Evolutionary conservation across 2,113 vertebrate genomes (phyloP), one percentile per base, ranked within the genome.

Genomic region (Coracopsis vasa): DNA sequence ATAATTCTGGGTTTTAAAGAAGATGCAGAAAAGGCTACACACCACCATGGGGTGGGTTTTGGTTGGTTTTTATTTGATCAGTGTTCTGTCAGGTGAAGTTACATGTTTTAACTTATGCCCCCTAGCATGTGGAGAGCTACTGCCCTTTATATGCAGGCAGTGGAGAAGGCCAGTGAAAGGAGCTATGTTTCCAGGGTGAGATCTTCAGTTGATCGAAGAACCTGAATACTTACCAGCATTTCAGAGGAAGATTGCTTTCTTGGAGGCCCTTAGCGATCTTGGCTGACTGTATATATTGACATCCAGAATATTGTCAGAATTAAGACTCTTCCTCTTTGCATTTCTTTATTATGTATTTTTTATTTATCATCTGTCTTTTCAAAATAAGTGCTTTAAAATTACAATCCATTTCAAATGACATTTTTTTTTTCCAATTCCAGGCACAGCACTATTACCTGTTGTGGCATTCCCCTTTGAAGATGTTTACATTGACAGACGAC

Each of bases 381-480:
- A 90, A 60, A 8, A 17, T 12, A 51, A 24, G 12, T 71, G 27
- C 64, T 86, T 48, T 21, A 29, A 82, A 71, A 27, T 58, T 84
- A 7, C 10, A 50, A 62, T 58, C 27, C 6, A 27, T 48, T 78
- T 44, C 16, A 54, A 44, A 64, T 81, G 6, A 35, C 21, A 7
- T 5, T 83, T 82, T 91, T 54, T 54, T 17, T 77, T 67, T 81
- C 58, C 33, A 41, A 31, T 91, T 89, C n/a, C 82, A 99, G 99
- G 99, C 54, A 99, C 99, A 37, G 98, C 97, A 16, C 97, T 99
- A 66, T 91, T 99, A 61, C 99, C 99, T 1, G 97, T 98, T 47
- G 98, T 99, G 74, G 98, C 99, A 1, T 99, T 99, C 80, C 99
- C 99, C 16, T 99, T 99, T 64, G 99, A 99, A 90, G 99, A 99